Evolutionary conservation across 2,113 vertebrate genomes (phyloP).

Genomic region (Trinectes maculatus): DNA sequence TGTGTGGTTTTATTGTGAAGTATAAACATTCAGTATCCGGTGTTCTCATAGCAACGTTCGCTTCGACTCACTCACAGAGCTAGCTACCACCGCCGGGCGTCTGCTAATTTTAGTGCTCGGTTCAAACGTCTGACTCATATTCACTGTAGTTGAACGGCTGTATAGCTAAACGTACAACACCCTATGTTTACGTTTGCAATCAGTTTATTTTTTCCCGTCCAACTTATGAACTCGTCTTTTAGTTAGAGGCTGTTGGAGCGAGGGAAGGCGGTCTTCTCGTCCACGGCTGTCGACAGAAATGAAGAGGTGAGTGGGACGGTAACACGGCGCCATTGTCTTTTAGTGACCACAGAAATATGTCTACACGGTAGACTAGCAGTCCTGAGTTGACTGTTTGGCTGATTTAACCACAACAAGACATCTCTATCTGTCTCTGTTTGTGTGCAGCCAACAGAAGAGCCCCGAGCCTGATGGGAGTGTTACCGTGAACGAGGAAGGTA

Average conservation of each 20-base stretch:
- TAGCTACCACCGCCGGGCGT: too few relatives aligned
- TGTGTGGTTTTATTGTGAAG: too few relatives aligned
- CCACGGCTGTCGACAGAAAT: constrained; percentile 63
- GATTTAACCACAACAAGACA: too few relatives aligned
- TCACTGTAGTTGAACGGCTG: not conserved
- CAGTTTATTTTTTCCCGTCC: accelerated
- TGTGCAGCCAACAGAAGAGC: constrained; percentile 82
- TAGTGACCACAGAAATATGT: not conserved
- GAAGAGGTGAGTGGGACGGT: constrained; percentile 67
- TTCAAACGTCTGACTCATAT: too few relatives aligned
- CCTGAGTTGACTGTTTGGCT: too few relatives aligned
- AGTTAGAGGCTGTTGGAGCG: constrained; percentile 59
- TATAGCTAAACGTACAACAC: not conserved
- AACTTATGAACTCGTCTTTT: constrained; percentile 44
- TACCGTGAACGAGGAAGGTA: constrained; percentile 81
- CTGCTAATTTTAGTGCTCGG: too few relatives aligned
- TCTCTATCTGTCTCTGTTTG: not conserved
- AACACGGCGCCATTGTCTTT: constrained; percentile 13
- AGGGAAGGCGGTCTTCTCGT: constrained; percentile 65
- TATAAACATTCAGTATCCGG: too few relatives aligned
- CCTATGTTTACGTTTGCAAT: too few relatives aligned
- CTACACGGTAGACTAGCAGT: too few relatives aligned
- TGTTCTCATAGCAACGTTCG: too few relatives aligned
- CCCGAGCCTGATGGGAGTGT: constrained; percentile 77
- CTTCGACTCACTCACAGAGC: too few relatives aligned